These are phyloP conservation scores for Acanthopagrus latus DNA, from an alignment of 2,797 vertebrate species.

Conservation along the genomic window DNA sequence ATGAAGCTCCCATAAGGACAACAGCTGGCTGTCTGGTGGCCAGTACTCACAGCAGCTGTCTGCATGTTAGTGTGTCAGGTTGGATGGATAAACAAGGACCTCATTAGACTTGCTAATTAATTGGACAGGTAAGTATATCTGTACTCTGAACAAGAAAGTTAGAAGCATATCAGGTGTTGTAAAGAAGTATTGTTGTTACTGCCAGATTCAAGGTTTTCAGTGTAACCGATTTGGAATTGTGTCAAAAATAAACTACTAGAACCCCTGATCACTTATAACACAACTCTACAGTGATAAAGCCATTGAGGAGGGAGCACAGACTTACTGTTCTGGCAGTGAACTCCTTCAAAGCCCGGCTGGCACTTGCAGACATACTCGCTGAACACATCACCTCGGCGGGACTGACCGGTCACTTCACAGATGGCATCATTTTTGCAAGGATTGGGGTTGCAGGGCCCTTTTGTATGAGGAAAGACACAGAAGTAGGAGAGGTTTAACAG, in stretches of 20 bases:
- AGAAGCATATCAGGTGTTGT: background rate
- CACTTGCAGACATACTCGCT: slow-evolving; percentile 92
- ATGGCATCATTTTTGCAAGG: slow-evolving; percentile 90
- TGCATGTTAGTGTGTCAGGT: slow-evolving; percentile 28
- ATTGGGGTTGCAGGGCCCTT: slow-evolving; percentile 93
- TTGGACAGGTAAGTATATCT: background rate
- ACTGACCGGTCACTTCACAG: slow-evolving; percentile 82
- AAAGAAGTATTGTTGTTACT: too few relatives aligned
- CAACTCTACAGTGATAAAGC: background rate
- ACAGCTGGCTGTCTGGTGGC: slow-evolving; percentile 56
- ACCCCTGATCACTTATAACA: background rate
- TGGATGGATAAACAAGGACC: slow-evolving; percentile 26
- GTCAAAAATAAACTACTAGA: background rate
- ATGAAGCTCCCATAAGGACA: slow-evolving; percentile 40
- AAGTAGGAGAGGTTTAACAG: background rate
- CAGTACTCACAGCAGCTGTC: slow-evolving; percentile 22
- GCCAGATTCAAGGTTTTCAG: too few relatives aligned
- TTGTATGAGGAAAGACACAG: background rate
- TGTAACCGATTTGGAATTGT: background rate
- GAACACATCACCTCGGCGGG: slow-evolving; percentile 91
- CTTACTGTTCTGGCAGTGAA: slow-evolving; percentile 95
- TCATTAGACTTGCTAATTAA: background rate
- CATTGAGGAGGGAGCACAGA: background rate
- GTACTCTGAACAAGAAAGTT: background rate
- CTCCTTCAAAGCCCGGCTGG: slow-evolving; percentile 87